Percentiles rank a stretch among this genome's conserved stretches.
phyloP scores from a whole-genome alignment of 2,888 invertebrate genomes.

The Cacoxenus indagator region DNA sequence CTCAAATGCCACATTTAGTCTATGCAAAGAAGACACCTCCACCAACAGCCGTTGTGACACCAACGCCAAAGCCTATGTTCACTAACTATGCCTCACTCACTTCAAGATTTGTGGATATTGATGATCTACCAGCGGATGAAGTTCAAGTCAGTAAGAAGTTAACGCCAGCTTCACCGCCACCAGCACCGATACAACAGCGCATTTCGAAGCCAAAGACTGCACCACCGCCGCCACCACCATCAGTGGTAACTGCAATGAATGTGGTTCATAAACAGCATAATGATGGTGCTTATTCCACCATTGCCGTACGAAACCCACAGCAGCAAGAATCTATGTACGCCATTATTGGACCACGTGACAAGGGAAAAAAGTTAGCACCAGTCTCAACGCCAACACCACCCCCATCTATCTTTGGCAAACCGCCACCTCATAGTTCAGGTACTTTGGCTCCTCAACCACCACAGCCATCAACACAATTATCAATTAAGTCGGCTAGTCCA shows the following conservation, averaged over 20 bases:
- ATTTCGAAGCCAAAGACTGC: not conserved
- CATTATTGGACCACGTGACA: not conserved
- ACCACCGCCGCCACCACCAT: constrained; percentile 46
- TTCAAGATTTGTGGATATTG: constrained; percentile 47
- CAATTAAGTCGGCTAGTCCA: not conserved
- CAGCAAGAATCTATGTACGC: not conserved
- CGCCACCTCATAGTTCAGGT: not conserved
- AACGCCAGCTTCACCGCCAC: constrained; percentile 37
- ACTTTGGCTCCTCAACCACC: constrained; percentile 24
- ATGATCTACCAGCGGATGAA: constrained; percentile 36
- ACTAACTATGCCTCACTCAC: constrained; percentile 50
- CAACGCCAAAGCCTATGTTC: constrained; percentile 9
- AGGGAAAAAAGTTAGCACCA: constrained; percentile 40
- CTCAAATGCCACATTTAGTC: constrained; percentile 34
- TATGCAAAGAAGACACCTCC: constrained; percentile 54
- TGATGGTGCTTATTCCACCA: constrained; percentile 44
- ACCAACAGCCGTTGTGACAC: constrained; percentile 32
- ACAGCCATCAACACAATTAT: constrained; percentile 17
- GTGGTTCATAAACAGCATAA: not conserved
- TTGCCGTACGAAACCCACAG: constrained; percentile 25
- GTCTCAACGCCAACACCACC: constrained; percentile 44
- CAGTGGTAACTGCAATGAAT: constrained; percentile 43
- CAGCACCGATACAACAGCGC: not conserved
- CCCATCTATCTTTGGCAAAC: constrained; percentile 30
- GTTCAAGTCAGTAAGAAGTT: not conserved